These are phyloP conservation scores for Eledona agricola DNA, from an alignment of 2,888 invertebrate genomes.

Conservation along the genomic window DNA sequence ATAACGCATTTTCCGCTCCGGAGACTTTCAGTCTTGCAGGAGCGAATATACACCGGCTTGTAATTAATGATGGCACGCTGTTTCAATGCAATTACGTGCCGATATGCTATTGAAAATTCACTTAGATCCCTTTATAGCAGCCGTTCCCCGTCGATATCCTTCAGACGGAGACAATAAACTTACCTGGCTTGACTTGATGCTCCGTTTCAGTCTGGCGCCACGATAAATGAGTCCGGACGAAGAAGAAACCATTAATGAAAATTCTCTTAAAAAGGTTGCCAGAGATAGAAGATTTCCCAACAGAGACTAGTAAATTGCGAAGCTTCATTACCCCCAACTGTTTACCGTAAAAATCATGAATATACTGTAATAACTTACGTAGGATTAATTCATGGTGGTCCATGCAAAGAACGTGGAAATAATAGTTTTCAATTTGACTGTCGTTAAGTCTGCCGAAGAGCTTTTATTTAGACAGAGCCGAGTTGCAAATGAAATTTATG, in stretches of 20 bases:
- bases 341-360: conserved; percentile 36
- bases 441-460: too few species aligned
- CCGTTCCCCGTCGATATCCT: conserved; percentile 27
- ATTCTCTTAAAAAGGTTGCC: conserved; percentile 38
- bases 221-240: conserved; percentile 1
- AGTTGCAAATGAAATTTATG: too few species aligned
- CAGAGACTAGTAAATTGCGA: conserved; percentile 42
- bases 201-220: conserved; percentile 6
- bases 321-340: conserved; percentile 44
- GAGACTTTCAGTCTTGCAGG: conserved; percentile 15
- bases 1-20: too few species aligned
- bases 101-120: conserved; percentile 48
- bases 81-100: conserved; percentile 47
- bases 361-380: conserved; percentile 23
- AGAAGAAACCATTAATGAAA: conserved; percentile 41
- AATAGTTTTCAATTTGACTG: background rate
- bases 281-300: conserved; percentile 38
- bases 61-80: conserved; percentile 48
- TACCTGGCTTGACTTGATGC: conserved; percentile 15
- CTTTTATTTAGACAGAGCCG: too few species aligned
- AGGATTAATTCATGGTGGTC: conserved; percentile 15
- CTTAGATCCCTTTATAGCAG: conserved; percentile 39
- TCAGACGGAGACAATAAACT: conserved; percentile 18
- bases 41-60: conserved; percentile 26
- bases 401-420: background rate